Conservation (phyloP, 2,797 vertebrate genomes). For the Pseudotriccus pelzelni region DNA sequence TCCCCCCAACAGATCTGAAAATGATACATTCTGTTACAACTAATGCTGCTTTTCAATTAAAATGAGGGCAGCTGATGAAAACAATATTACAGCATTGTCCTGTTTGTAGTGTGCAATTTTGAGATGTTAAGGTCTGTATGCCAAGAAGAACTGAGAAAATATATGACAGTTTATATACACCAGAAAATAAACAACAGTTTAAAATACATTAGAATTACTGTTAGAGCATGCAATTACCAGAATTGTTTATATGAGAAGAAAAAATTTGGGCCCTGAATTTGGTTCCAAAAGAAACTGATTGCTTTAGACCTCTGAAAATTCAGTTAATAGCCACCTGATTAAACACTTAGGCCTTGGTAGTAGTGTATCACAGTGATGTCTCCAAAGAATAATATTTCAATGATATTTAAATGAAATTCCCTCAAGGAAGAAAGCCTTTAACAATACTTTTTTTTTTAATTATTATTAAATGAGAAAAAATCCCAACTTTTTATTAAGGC, state of each 20-base stretch:
- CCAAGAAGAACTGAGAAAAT: neutral
- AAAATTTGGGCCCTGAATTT: neutral
- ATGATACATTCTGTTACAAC: neutral
- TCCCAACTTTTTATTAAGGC: neutral
- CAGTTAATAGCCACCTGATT: neutral
- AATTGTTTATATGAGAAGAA: neutral
- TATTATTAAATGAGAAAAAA: neutral
- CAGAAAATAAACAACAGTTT: neutral
- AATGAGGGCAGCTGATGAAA: neutral
- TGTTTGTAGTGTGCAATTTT: neutral
- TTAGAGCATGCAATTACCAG: neutral
- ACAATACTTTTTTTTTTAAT: neutral
- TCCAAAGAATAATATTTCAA: neutral
- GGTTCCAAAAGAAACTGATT: neutral
- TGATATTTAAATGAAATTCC: neutral
- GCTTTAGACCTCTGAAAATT: neutral
- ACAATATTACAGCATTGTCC: neutral
- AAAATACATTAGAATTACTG: neutral
- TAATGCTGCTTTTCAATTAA: neutral
- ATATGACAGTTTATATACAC: neutral
- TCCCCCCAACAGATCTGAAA: neutral
- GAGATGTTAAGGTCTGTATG: neutral
- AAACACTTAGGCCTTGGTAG: neutral
- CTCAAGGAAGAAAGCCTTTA: neutral
- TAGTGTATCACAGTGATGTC: neutral